Conservation (phyloP, 2,888 invertebrate genomes). For the Leptinotarsa juncta region DNA sequence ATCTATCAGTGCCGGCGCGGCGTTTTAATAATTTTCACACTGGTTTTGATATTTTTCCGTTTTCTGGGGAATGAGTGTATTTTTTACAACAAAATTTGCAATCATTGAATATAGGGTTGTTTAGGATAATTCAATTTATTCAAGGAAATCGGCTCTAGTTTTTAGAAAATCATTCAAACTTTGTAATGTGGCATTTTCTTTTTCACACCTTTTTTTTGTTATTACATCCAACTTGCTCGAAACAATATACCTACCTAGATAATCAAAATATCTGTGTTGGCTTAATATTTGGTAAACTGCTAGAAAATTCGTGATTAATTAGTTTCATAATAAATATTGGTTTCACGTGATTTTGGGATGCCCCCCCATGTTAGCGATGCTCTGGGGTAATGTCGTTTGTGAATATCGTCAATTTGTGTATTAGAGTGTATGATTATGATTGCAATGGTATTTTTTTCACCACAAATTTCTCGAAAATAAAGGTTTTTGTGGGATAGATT, state of each 20-base stretch:
- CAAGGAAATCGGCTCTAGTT: constrained; percentile 25
- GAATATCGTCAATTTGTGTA: constrained; percentile 30
- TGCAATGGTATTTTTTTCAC: no score
- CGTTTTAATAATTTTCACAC: neutral
- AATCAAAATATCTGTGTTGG: constrained; percentile 38
- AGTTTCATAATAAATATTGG: neutral
- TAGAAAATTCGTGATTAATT: neutral
- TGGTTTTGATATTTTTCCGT: neutral
- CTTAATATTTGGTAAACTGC: neutral
- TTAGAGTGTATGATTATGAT: constrained; percentile 36
- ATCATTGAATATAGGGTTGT: constrained; percentile 30
- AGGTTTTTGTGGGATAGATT: no score
- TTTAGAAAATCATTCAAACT: constrained; percentile 38
- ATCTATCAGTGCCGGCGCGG: neutral
- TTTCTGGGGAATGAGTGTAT: constrained; percentile 6
- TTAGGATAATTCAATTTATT: neutral
- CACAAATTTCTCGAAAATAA: no score
- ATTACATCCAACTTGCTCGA: constrained; percentile 30
- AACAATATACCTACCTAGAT: constrained; percentile 32
- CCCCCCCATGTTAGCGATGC: constrained; percentile 29
- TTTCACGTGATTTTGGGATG: constrained; percentile 24
- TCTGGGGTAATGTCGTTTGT: constrained; percentile 38
- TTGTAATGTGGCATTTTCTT: constrained; percentile 22
- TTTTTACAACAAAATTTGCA: constrained; percentile 34
- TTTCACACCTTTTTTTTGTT: constrained; percentile 36